A percentile compares a stretch with the other conserved stretches of the same genome.
These are phyloP conservation scores for Brachyopa scutellaris DNA, from an alignment of 2,888 invertebrate species.

Conservation along the genomic window DNA sequence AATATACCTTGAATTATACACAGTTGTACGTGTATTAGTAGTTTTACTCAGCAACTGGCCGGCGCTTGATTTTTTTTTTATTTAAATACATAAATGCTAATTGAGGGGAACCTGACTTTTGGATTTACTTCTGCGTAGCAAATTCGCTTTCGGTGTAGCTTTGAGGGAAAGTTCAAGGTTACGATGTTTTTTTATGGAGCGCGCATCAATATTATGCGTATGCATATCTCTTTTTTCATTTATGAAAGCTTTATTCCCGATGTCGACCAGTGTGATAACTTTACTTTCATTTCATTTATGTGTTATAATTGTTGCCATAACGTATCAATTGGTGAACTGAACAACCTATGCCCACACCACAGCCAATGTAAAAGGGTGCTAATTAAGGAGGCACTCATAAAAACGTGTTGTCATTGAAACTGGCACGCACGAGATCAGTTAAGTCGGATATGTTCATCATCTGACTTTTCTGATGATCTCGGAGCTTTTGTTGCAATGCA, in stretches of 20 bases:
- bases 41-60: background rate
- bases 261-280: slow-evolving; percentile 8
- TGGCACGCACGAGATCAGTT: background rate
- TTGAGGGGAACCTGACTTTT: background rate
- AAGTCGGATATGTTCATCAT: slow-evolving; percentile 1
- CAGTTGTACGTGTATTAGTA: background rate
- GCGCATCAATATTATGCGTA: slow-evolving; percentile 21
- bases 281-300: slow-evolving; percentile 48
- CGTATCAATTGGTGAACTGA: background rate
- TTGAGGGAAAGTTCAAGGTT: slow-evolving; percentile 54
- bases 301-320: background rate
- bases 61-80: slow-evolving; percentile 6
- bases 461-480: slow-evolving; percentile 1
- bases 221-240: too few relatives aligned
- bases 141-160: slow-evolving; percentile 16
- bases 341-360: slow-evolving; percentile 20
- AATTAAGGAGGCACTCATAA: slow-evolving; percentile 28
- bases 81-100: slow-evolving; percentile 14
- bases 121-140: background rate
- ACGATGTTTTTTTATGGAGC: slow-evolving; percentile 21
- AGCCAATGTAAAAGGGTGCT: slow-evolving; percentile 3
- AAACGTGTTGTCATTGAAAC: slow-evolving; percentile 2
- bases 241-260: background rate
- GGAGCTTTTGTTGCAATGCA: too few relatives aligned
- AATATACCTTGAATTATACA: background rate